phyloP scores from a whole-genome alignment of 92 coral and sea anemone genomes.

The Actinostola sp. region DNA sequence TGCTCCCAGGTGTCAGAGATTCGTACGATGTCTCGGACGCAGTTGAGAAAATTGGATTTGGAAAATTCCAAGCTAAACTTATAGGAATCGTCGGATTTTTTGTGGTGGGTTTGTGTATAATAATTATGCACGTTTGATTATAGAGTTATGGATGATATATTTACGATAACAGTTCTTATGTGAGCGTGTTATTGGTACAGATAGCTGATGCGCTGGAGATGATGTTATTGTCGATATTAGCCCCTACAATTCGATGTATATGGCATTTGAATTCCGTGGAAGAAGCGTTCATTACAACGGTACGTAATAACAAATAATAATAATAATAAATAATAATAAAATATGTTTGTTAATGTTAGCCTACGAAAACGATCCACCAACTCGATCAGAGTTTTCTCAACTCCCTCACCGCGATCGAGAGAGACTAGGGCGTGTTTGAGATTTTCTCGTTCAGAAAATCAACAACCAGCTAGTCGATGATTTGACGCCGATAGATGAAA shows the following conservation, averaged over 20 bases:
- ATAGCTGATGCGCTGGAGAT: slow-evolving; percentile 66
- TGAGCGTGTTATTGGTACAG: slow-evolving; percentile 3
- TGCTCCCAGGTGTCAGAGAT: slow-evolving; percentile 37
- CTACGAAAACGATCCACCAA: too few species aligned
- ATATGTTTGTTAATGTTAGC: too few species aligned
- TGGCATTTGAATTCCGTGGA: slow-evolving; percentile 64
- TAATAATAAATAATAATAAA: not conserved
- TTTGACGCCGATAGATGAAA: too few species aligned
- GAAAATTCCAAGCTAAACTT: slow-evolving; percentile 72
- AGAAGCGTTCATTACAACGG: slow-evolving; percentile 71
- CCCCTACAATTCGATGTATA: slow-evolving; percentile 65
- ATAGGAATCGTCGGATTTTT: slow-evolving; percentile 76
- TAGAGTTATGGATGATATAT: too few species aligned
- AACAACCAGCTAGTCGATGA: too few species aligned
- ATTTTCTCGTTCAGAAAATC: too few species aligned
- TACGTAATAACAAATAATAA: slow-evolving; percentile 24
- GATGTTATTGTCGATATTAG: slow-evolving; percentile 65
- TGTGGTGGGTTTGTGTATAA: slow-evolving; percentile 55
- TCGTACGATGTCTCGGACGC: slow-evolving; percentile 78
- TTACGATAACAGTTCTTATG: not conserved
- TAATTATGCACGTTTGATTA: not conserved
- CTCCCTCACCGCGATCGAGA: too few species aligned
- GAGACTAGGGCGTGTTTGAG: too few species aligned
- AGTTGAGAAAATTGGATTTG: slow-evolving; percentile 79
- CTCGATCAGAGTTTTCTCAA: too few species aligned